Evolutionary conservation across 1,140 invertebrate genomes (phyloP).

Genomic region (Zaprionus ornatus): DNA sequence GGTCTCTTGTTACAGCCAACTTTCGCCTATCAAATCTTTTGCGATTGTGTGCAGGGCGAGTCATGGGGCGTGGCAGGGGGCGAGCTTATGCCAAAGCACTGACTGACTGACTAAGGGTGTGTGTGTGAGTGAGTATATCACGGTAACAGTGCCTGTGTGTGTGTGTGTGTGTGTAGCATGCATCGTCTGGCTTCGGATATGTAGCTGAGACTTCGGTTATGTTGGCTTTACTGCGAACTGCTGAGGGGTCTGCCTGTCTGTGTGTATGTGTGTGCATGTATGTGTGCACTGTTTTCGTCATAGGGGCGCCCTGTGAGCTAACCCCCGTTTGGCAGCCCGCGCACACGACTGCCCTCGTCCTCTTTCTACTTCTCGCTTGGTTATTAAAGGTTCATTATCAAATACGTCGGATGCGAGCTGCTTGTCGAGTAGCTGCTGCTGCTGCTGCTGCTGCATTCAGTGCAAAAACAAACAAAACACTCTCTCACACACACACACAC

Average conservation of each 20-base stretch:
- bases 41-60: neutral
- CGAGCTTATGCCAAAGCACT: neutral
- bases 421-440: slow-evolving; percentile 16
- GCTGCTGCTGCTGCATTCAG: slow-evolving; percentile 14
- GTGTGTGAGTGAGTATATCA: slow-evolving; percentile 1
- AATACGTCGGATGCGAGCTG: slow-evolving; percentile 43
- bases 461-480: slow-evolving; percentile 36
- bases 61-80: neutral
- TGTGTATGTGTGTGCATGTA: slow-evolving; percentile 11
- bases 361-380: slow-evolving; percentile 24
- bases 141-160: neutral
- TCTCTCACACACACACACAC: slow-evolving; percentile 6
- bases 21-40: neutral
- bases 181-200: slow-evolving; percentile 20
- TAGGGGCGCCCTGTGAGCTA: slow-evolving; percentile 53
- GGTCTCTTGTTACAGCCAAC: neutral
- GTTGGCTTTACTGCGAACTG: slow-evolving; percentile 26
- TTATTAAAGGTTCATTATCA: slow-evolving; percentile 71
- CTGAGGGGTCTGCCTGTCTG: slow-evolving; percentile 10
- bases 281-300: slow-evolving; percentile 15
- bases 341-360: neutral
- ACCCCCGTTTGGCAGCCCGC: slow-evolving; percentile 14
- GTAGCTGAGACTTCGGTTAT: slow-evolving; percentile 34
- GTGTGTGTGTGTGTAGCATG: slow-evolving; percentile 1
- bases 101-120: neutral